Percentiles rank a stretch among this genome's conserved stretches.
Conservation (phyloP, 2,797 vertebrate species). For the Neosilurus mollespiculum region DNA sequence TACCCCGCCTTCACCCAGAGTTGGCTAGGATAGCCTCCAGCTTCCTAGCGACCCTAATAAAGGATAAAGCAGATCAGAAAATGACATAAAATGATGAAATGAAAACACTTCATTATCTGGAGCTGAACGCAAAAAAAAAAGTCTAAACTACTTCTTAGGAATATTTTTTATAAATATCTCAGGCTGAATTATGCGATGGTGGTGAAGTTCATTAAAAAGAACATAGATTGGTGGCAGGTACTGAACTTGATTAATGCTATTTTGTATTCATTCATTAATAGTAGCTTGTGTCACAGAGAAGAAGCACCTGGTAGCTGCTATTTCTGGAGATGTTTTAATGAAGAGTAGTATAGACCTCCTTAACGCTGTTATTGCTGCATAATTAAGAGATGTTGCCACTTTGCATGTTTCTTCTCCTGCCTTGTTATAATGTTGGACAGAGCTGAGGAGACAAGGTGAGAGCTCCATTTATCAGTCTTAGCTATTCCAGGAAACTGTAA, state of each 20-base stretch:
- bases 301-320: conserved; percentile 5
- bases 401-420: conserved; percentile 54
- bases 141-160: neutral
- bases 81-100: too few relatives aligned
- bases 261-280: conserved; percentile 40
- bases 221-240: conserved; percentile 6
- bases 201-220: neutral
- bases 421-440: conserved; percentile 61
- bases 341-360: conserved; percentile 39
- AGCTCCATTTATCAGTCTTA: conserved; percentile 65
- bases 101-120: neutral
- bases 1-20: too few relatives aligned
- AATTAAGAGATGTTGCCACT: conserved; percentile 66
- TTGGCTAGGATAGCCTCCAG: too few relatives aligned
- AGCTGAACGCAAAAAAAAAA: neutral
- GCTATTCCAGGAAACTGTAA: conserved; percentile 50
- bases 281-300: conserved; percentile 6
- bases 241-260: conserved; percentile 17
- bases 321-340: conserved; percentile 49
- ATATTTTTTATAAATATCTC: neutral
- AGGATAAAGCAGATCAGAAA: too few relatives aligned
- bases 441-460: conserved; percentile 67
- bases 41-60: too few relatives aligned
- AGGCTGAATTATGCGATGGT: neutral
- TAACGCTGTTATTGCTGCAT: conserved; percentile 46